Conservation (phyloP, 2,797 vertebrate genomes). For the Micropoecilia bifurca region DNA sequence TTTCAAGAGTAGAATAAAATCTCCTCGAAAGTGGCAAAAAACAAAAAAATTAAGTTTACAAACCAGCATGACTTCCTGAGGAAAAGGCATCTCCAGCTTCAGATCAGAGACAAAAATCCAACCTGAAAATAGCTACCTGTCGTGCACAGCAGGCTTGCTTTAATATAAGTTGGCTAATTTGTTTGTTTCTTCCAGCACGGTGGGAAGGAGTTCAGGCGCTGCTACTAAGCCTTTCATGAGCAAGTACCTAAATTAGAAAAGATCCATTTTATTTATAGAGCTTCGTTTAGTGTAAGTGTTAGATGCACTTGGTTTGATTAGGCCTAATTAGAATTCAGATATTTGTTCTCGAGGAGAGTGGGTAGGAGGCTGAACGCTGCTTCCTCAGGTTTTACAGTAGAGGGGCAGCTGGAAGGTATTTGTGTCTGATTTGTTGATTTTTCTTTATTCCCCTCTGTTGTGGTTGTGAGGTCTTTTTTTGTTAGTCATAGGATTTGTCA, state of each 20-base stretch:
- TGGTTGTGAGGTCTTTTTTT: constrained; percentile 5
- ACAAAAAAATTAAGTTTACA: background rate
- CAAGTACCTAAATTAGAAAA: constrained; percentile 62
- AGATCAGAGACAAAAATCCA: constrained; percentile 40
- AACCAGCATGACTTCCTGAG: constrained; percentile 38
- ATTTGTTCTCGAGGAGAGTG: constrained; percentile 28
- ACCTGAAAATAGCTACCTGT: constrained; percentile 67
- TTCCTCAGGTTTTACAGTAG: constrained; percentile 36
- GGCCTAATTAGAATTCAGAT: constrained; percentile 58
- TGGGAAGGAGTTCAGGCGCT: constrained; percentile 53
- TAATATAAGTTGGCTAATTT: constrained; percentile 62
- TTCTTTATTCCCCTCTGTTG: background rate
- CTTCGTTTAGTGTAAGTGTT: constrained; percentile 57
- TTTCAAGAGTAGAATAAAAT: background rate
- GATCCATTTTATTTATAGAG: constrained; percentile 69
- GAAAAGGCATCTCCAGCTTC: constrained; percentile 23
- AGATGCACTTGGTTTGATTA: constrained; percentile 56
- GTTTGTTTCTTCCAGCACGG: constrained; percentile 61
- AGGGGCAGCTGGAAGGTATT: constrained; percentile 43
- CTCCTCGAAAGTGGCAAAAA: constrained; percentile 19
- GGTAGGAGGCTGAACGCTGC: constrained; percentile 9
- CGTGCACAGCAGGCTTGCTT: constrained; percentile 51
- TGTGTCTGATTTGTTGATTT: constrained; percentile 17
- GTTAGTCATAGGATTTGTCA: constrained; percentile 27
- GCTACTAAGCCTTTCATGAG: constrained; percentile 57